Evolutionary conservation across 2,113 vertebrate genomes (phyloP), one percentile per base, ranked within the genome.

Genomic region (Parotia lawesii): DNA sequence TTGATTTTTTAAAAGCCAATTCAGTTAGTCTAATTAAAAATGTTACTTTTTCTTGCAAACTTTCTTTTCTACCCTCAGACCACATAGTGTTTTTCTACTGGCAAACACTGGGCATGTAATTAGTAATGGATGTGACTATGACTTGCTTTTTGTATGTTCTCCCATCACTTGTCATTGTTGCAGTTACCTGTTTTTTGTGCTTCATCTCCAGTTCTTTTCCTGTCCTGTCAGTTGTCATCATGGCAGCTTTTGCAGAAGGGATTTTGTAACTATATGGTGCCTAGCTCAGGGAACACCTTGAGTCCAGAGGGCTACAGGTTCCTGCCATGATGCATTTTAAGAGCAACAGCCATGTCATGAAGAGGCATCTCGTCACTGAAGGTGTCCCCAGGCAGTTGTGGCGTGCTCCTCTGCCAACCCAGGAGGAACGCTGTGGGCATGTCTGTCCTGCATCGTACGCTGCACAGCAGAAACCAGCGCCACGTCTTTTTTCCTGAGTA

Each of bases 401-500:
- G 15, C 5, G 0, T 56, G 48, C 7, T 75, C 7, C 28, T 78
- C 50, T 94, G 54, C 89, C 89, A 88, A 0, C 15, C 9, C 24
- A 2, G 3, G 45, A 44, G 54, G 48, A 81, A 62, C 67, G 21
- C 72, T 66, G 33, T 80, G 58, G 45, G 29, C 47, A 80, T 0
- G 0, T 45, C 70, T 84, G n/a, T 53, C 45, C 40, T 77, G 47
- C 38, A 23, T 21, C 11, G 50, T 61, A 23, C 6, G 8, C 28
- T 64, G 35, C 53, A 20, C 37, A 69, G 37, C 25, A 66, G 85
- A 76, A 82, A 24, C 8, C 0, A 1, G 18, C 2, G 1, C 21
- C 1, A 2, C 1, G 0, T 6, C 29, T 62, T 37, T 62, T 79
- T 67, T 71, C 14, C 15, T 21, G 17, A 74, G 48, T 17, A 4